Evolutionary conservation across 2,888 invertebrate species (phyloP).

Genomic region (Hartigia nigra): DNA sequence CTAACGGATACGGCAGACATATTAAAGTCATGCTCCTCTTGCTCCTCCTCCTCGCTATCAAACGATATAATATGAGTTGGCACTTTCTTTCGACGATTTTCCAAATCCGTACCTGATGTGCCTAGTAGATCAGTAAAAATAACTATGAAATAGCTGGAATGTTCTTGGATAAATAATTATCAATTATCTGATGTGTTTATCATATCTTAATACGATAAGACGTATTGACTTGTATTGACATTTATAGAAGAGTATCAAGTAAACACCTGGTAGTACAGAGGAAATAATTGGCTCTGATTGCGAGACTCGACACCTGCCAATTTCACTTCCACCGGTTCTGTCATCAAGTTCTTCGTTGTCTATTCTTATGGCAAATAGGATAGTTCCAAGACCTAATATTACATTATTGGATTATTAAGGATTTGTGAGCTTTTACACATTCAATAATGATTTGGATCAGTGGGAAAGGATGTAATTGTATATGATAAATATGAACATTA

Average conservation of each 20-base stretch:
- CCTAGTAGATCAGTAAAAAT: neutral
- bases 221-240: neutral
- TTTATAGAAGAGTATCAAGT: neutral
- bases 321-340: conserved; percentile 67
- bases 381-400: conserved; percentile 80
- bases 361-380: conserved; percentile 92
- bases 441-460: conserved; percentile 42
- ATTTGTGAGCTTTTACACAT: neutral
- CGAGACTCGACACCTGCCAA: conserved; percentile 62
- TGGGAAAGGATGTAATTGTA: conserved; percentile 5
- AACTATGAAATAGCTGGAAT: neutral
- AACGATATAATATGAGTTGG: conserved; percentile 77
- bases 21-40: conserved; percentile 47
- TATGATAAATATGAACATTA: neutral
- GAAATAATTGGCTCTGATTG: conserved; percentile 78
- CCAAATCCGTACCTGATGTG: conserved; percentile 40
- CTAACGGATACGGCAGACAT: conserved; percentile 66
- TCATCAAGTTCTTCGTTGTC: conserved; percentile 86
- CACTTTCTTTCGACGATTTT: conserved; percentile 70
- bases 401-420: conserved; percentile 6
- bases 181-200: neutral
- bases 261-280: conserved; percentile 72
- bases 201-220: neutral
- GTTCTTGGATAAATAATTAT: conserved; percentile 3
- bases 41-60: conserved; percentile 71